phyloP scores from a whole-genome alignment of 2,113 vertebrate species.

The Atrichornis clamosus region DNA sequence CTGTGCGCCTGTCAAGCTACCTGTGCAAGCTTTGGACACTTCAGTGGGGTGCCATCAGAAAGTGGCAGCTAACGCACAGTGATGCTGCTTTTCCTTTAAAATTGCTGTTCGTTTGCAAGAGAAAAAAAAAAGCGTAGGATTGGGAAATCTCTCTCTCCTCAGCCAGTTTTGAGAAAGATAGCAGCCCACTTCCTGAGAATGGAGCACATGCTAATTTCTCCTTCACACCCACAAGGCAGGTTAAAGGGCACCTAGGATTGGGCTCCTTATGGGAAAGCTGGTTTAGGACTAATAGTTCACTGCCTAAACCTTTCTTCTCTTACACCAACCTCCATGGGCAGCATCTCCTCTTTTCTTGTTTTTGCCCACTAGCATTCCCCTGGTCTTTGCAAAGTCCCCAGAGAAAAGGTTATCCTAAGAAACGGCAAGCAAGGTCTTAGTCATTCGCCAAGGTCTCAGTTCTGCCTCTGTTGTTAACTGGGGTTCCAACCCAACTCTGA shows the following conservation, averaged over 20 bases:
- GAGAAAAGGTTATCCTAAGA: background rate
- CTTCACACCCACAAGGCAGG: background rate
- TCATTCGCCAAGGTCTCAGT: background rate
- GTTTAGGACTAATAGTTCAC: background rate
- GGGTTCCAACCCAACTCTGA: background rate
- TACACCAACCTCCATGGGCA: background rate
- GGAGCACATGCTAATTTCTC: background rate
- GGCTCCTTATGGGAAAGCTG: background rate
- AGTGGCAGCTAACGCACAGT: background rate
- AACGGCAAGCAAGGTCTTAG: background rate
- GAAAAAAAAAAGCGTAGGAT: background rate
- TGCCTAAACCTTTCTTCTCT: background rate
- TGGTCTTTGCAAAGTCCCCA: background rate
- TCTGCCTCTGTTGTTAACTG: background rate
- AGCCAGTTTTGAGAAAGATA: background rate
- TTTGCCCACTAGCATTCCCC: background rate
- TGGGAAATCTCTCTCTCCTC: background rate
- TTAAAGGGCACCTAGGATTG: background rate
- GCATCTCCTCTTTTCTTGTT: background rate
- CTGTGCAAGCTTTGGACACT: background rate
- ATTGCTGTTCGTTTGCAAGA: background rate
- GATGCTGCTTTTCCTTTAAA: background rate
- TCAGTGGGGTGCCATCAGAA: accelerated
- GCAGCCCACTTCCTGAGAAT: background rate
- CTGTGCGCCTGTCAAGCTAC: background rate